Evolutionary conservation across 1,140 invertebrate species (phyloP).

Genomic region (Melanaphis sacchari): DNA sequence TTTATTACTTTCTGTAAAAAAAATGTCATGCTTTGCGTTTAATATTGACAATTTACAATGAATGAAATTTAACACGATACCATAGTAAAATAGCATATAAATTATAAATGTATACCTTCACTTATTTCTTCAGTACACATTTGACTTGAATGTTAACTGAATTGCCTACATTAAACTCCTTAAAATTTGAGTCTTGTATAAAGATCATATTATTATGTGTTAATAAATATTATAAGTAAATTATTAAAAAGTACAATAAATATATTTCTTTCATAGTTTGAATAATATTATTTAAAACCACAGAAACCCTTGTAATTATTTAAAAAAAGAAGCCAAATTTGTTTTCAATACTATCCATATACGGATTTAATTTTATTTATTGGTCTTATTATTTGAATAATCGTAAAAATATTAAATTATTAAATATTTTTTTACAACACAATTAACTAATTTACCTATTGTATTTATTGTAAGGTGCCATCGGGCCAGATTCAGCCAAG

Average conservation of each 20-base stretch:
- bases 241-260: background rate
- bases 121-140: background rate
- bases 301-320: background rate
- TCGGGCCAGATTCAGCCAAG: constrained; percentile 48
- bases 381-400: background rate
- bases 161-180: background rate
- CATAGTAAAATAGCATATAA: background rate
- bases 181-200: background rate
- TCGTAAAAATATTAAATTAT: background rate
- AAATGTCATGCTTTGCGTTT: background rate
- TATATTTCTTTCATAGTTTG: background rate
- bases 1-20: background rate
- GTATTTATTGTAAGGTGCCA: constrained; percentile 20
- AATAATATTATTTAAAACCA: background rate
- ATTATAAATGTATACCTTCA: background rate
- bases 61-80: background rate
- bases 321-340: background rate
- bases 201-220: background rate
- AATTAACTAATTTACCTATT: background rate
- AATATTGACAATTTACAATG: background rate
- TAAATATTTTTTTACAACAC: background rate
- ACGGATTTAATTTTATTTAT: background rate
- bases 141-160: background rate
- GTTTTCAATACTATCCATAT: background rate
- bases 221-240: background rate